A percentile compares a stretch with the other conserved stretches of the same genome.
Conservation (phyloP, 2,797 vertebrate genomes). For the Clarias laeviceps region DNA sequence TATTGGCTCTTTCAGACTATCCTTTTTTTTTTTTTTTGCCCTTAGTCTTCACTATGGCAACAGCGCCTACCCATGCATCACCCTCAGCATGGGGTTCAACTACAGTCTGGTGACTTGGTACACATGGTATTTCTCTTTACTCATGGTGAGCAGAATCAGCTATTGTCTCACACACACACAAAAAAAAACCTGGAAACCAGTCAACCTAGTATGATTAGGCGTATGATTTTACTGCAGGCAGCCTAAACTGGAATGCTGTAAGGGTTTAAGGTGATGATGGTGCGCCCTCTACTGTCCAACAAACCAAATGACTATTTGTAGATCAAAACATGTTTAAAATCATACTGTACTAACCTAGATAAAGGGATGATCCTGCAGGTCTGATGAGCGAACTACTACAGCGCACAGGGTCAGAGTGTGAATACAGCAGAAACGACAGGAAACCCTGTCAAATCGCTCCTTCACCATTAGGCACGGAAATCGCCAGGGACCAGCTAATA, state of each 20-base stretch:
- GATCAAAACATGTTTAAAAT: background rate
- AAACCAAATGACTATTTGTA: background rate
- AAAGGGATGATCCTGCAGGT: background rate
- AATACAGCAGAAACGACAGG: background rate
- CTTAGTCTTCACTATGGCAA: slow-evolving; percentile 32
- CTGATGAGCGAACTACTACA: background rate
- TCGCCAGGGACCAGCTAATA: no score
- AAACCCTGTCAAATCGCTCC: background rate
- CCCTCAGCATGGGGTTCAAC: background rate
- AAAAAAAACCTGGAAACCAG: background rate
- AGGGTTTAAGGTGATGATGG: background rate
- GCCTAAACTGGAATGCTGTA: background rate
- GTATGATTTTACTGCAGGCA: background rate
- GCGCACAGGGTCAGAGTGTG: background rate
- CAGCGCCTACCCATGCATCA: background rate
- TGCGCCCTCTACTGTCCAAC: slow-evolving; percentile 46
- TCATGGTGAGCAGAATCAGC: background rate
- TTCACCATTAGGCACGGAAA: no score
- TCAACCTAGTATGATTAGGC: no score
- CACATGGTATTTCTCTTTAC: background rate
- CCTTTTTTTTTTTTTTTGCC: background rate
- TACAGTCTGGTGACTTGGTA: background rate
- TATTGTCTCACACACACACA: background rate
- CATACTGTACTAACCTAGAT: background rate
- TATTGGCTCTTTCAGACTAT: slow-evolving; percentile 5